Percentiles rank a stretch among this genome's conserved stretches.
These are phyloP conservation scores for Mobula birostris DNA, from an alignment of 2,113 vertebrate genomes.

Conservation along the genomic window DNA sequence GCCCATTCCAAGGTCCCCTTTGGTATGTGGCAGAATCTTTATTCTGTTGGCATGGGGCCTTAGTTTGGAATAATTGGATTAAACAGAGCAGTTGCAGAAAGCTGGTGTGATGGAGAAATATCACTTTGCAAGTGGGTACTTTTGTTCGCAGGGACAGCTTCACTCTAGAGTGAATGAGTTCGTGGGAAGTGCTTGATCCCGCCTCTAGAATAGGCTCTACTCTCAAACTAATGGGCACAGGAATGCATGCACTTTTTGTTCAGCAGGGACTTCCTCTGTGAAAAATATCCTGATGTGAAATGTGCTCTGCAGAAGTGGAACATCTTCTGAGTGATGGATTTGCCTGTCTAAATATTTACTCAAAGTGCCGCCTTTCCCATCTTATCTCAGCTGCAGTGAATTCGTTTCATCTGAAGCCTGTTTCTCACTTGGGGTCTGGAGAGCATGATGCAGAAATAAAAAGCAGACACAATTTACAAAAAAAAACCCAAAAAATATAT, in stretches of 20 bases:
- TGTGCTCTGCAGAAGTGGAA: neutral
- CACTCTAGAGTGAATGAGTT: neutral
- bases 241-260: neutral
- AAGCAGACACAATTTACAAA: constrained; percentile 5
- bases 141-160: neutral
- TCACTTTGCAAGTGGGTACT: neutral
- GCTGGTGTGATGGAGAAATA: neutral
- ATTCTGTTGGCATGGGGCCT: neutral
- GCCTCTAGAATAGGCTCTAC: neutral
- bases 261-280: neutral
- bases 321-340: constrained; percentile 25
- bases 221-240: neutral
- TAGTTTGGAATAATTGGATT: neutral
- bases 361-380: neutral
- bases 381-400: neutral
- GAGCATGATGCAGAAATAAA: constrained; percentile 28
- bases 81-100: too few relatives aligned
- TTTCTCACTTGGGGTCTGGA: neutral
- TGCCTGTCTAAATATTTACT: constrained; percentile 16
- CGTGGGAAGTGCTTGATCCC: neutral
- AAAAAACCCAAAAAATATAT: constrained; percentile 31
- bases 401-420: neutral
- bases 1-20: neutral
- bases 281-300: neutral
- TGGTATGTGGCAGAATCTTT: neutral